Evolutionary conservation across 2,113 vertebrate species (phyloP).

Genomic region (Mesocricetus auratus): DNA sequence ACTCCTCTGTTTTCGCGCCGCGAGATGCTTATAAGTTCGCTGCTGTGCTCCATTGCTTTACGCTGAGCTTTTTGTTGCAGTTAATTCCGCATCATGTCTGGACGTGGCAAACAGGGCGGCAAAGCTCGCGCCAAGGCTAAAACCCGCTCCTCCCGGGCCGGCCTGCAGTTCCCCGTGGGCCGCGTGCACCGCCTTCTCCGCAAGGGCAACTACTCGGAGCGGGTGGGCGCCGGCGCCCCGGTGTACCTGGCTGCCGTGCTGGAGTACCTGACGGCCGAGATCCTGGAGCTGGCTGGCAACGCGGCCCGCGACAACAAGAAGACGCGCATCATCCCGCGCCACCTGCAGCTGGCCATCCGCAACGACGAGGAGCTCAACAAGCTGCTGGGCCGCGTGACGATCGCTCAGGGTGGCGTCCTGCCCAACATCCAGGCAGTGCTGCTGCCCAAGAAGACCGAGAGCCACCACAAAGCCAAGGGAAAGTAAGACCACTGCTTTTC

Average conservation of each 20-base stretch:
- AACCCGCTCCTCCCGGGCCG: not conserved
- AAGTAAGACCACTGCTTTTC: not conserved
- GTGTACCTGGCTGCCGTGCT: no score
- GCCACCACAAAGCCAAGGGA: not conserved
- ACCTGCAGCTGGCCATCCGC: slow-evolving; percentile 7
- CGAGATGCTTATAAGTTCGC: not conserved
- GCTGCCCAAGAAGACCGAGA: slow-evolving; percentile 8
- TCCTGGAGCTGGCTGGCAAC: not conserved
- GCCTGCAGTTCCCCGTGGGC: not conserved
- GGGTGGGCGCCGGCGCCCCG: no score
- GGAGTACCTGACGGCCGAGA: not conserved
- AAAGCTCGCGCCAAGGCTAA: slow-evolving; percentile 14
- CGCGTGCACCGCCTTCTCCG: no score
- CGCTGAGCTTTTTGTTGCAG: fast-evolving
- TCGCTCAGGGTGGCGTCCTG: slow-evolving; percentile 9
- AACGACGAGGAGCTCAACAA: slow-evolving; percentile 19
- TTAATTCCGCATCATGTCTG: fast-evolving
- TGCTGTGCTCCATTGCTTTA: fast-evolving
- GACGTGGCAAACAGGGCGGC: not conserved
- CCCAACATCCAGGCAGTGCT: slow-evolving; percentile 10
- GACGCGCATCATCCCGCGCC: not conserved
- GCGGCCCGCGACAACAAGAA: not conserved
- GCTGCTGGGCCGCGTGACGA: not conserved
- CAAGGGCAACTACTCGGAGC: no score
- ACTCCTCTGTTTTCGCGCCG: not conserved